Base-by-base conservation (phyloP, 2,888 invertebrate genomes). In the Crepidodera aurea region DNA sequence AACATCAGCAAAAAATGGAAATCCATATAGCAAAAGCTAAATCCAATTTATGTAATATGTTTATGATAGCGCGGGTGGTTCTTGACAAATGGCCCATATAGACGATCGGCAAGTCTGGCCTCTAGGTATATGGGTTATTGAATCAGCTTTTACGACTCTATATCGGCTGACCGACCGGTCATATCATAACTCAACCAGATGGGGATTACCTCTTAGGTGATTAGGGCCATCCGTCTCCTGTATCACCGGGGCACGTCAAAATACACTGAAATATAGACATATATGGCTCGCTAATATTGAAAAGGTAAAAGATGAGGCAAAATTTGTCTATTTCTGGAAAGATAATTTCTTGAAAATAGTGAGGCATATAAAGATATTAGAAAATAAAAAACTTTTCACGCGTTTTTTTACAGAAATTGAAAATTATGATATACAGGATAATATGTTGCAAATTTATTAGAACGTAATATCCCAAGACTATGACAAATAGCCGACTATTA, bases 151-250 rank as follows among this genome's bases (percentile, higher is more conserved):
- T 78, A 78, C 76, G 75, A 75, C 75, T 57, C 48, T 74, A 73
- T 77, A 78, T 73, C 65, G 72, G 67, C 77, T 73, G 77, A 73
- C 75, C 77, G 77, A 73, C 74, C 77, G 79, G 75, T 76, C 76
- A 79, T 80, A 78, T 80, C 80, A 81, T 81, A 81, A 81, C 78
- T 81, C 80, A 80, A 71, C 70, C 74, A 73, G 77, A 75, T 75
- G 75, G 78, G 76, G 76, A 78, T 79, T 78, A 78, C 79, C 81
- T 81, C 78, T 81, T 81, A 81, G 79, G 79, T 80, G 80, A 81
- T 81, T 81, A 79, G 78, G 78, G 77, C 75, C 70, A 80, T 81
- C 73, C 75, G 76, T 80, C 77, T 79, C 75, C 73, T 75, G 78
- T 78, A 79, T 78, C 72, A 77, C 75, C 71, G 68, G 67, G 55